Evolutionary conservation across 1,140 invertebrate genomes (phyloP).

Genomic region (Plectus sambesii): DNA sequence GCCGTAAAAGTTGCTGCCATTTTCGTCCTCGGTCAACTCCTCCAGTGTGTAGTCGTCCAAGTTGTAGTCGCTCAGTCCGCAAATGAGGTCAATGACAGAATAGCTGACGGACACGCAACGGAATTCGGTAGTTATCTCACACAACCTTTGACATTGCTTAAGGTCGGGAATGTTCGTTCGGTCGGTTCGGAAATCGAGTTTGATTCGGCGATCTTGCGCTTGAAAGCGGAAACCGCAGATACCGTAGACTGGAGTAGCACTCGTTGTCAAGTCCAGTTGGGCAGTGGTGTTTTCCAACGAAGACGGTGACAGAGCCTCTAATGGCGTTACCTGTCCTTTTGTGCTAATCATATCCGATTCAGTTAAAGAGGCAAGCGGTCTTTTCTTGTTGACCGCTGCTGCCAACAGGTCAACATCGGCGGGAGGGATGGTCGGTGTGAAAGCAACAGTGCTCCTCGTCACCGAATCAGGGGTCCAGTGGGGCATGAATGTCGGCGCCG

Average conservation of each 20-base stretch:
- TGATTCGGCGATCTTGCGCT: slow-evolving; percentile 5
- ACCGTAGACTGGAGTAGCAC: slow-evolving; percentile 2
- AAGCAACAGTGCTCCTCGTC: too few species aligned
- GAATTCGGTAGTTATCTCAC: slow-evolving; percentile 15
- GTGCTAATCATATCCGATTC: too few species aligned
- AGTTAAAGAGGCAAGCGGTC: too few species aligned
- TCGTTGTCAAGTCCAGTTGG: background rate
- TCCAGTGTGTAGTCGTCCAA: too few species aligned
- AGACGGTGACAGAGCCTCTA: background rate
- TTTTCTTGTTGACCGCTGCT: too few species aligned
- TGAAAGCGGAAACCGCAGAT: background rate
- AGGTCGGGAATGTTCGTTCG: slow-evolving; percentile 27
- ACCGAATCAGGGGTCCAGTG: too few species aligned
- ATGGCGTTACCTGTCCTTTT: background rate
- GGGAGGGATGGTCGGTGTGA: too few species aligned
- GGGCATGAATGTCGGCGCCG: too few species aligned
- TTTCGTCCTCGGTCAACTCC: too few species aligned
- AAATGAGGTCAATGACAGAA: slow-evolving; percentile 27
- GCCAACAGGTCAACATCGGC: too few species aligned
- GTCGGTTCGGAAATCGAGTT: slow-evolving; percentile 29
- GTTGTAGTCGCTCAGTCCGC: slow-evolving; percentile 22
- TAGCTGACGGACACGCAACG: too few species aligned
- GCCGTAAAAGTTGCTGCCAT: too few species aligned
- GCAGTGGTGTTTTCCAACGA: background rate
- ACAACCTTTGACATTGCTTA: slow-evolving; percentile 27